Conservation (phyloP, 2,113 vertebrate species). For the human (Homo sapiens) region GRCh38 chr5:158761501-158762000, state of each 20-base stretch:
- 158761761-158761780: slow-evolving; percentile 71
- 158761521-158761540: slow-evolving; percentile 76
- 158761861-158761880: slow-evolving; percentile 76
- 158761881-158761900: slow-evolving; percentile 76
- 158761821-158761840: slow-evolving; percentile 75
- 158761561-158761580: slow-evolving; percentile 68
- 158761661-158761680: slow-evolving; percentile 51
- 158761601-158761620: slow-evolving; percentile 73
- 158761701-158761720: slow-evolving; percentile 67
- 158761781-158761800: slow-evolving; percentile 68
- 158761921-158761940: slow-evolving; percentile 81
- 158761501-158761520: slow-evolving; percentile 78
- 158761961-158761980: slow-evolving; percentile 76
- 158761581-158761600: slow-evolving; percentile 73
- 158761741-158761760: slow-evolving; percentile 59
- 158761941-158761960: slow-evolving; percentile 79
- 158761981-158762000: slow-evolving; percentile 75
- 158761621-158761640: slow-evolving; percentile 74
- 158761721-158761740: slow-evolving; percentile 70
- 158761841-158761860: slow-evolving; percentile 75
- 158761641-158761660: slow-evolving; percentile 71
- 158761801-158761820: slow-evolving; percentile 71
- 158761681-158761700: slow-evolving; percentile 70
- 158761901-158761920: slow-evolving; percentile 79
- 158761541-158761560: slow-evolving; percentile 58